Evolutionary conservation across 2,797 vertebrate species (phyloP).

Genomic region (Myotis vivesi): DNA sequence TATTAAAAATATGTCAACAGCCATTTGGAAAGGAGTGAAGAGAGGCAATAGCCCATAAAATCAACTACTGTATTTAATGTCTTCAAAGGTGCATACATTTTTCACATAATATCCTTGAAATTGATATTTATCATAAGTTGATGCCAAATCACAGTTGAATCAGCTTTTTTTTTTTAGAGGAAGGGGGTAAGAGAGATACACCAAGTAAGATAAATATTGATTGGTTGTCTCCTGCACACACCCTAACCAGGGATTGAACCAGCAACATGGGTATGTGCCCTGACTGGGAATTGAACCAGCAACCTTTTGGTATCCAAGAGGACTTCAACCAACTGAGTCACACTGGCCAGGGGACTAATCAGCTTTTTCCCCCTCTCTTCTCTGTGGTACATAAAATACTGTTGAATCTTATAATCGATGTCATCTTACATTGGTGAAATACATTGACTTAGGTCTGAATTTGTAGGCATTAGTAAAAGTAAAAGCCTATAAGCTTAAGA

Average conservation of each 20-base stretch:
- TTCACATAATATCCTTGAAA: background rate
- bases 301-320: background rate
- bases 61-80: background rate
- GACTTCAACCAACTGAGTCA: background rate
- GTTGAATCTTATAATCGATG: background rate
- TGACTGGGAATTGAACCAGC: background rate
- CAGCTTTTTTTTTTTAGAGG: background rate
- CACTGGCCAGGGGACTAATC: background rate
- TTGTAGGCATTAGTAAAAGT: background rate
- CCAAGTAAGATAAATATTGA: background rate
- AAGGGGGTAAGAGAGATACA: too few species aligned
- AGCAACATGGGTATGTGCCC: too few species aligned
- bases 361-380: background rate
- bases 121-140: background rate
- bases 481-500: background rate
- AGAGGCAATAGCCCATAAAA: background rate
- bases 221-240: background rate
- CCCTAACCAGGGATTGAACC: background rate
- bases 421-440: slow-evolving; percentile 9
- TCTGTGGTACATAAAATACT: background rate
- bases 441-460: background rate
- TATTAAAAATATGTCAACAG: background rate
- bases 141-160: background rate
- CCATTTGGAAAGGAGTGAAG: background rate
- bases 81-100: background rate